Evolutionary conservation across 2,888 invertebrate species (phyloP).

Genomic region (Xestia rhomboidea): DNA sequence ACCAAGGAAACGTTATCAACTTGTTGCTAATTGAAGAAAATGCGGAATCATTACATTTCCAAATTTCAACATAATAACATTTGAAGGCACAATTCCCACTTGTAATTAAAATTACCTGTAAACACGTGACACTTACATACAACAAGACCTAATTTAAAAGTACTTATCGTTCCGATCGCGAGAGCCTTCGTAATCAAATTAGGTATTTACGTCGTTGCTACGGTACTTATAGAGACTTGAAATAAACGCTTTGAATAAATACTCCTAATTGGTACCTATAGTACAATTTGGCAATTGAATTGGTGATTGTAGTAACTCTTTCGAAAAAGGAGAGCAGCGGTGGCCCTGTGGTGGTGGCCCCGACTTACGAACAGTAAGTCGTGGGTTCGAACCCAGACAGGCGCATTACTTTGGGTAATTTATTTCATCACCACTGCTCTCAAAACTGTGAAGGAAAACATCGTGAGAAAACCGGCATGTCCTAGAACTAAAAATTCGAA

Average conservation of each 20-base stretch:
- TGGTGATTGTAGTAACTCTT: constrained; percentile 5
- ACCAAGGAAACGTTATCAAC: neutral
- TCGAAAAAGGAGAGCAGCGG: too few relatives aligned
- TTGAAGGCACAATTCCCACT: constrained; percentile 3
- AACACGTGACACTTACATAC: constrained; percentile 23
- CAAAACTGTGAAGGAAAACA: too few relatives aligned
- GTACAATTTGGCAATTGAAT: constrained; percentile 5
- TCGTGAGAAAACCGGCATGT: too few relatives aligned
- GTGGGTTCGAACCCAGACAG: too few relatives aligned
- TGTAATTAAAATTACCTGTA: constrained; percentile 36
- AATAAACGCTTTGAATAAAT: constrained; percentile 33
- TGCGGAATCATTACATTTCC: neutral
- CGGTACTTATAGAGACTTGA: constrained; percentile 20
- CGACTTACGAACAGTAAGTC: too few relatives aligned
- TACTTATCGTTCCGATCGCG: constrained; percentile 16
- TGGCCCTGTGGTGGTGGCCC: too few relatives aligned
- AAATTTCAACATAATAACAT: neutral
- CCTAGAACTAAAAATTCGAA: too few relatives aligned
- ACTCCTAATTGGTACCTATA: constrained; percentile 15
- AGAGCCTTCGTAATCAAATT: constrained; percentile 43
- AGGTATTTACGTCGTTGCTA: constrained; percentile 25
- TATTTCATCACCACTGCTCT: too few relatives aligned
- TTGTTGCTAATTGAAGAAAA: neutral
- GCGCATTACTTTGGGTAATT: too few relatives aligned
- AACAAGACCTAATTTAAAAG: constrained; percentile 6